A percentile compares a stretch with the other conserved stretches of the same genome.
These are phyloP conservation scores for Leucoraja ocellata DNA, from an alignment of 2,797 vertebrate species.

Conservation along the genomic window DNA sequence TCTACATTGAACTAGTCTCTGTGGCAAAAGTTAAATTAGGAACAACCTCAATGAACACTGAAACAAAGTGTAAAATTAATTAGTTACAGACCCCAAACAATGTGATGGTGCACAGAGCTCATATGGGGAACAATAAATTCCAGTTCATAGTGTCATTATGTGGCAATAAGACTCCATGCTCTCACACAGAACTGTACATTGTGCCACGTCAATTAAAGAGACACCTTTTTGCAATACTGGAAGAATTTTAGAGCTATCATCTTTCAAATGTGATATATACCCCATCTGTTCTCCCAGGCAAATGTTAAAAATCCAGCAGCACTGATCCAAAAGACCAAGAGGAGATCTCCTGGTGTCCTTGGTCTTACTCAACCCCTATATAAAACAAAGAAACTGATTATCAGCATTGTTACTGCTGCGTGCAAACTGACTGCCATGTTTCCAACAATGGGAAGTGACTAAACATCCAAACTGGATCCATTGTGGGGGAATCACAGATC, in stretches of 20 bases:
- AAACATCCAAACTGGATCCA: not conserved
- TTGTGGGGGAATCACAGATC: not conserved
- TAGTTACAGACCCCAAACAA: not conserved
- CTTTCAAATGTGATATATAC: not conserved
- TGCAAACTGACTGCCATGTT: not conserved
- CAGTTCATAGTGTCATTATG: not conserved
- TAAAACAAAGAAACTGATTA: not conserved
- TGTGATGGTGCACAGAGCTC: not conserved
- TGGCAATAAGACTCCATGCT: not conserved
- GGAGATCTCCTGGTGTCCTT: not conserved
- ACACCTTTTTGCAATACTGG: not conserved
- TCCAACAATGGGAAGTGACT: not conserved
- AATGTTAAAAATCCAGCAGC: not conserved
- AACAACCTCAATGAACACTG: not conserved
- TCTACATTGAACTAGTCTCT: not conserved
- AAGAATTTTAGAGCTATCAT: not conserved
- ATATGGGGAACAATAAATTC: not conserved
- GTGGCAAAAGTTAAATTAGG: not conserved
- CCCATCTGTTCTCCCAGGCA: not conserved
- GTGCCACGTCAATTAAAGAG: not conserved
- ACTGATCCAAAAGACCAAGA: not conserved
- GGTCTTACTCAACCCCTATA: not conserved
- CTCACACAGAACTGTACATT: not conserved
- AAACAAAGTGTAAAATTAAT: not conserved
- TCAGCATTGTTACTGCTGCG: not conserved